Percentiles rank a stretch among this genome's conserved stretches.
Evolutionary conservation across 2,797 vertebrate species (phyloP).

Genomic region (Gymnoscopelus braueri): DNA sequence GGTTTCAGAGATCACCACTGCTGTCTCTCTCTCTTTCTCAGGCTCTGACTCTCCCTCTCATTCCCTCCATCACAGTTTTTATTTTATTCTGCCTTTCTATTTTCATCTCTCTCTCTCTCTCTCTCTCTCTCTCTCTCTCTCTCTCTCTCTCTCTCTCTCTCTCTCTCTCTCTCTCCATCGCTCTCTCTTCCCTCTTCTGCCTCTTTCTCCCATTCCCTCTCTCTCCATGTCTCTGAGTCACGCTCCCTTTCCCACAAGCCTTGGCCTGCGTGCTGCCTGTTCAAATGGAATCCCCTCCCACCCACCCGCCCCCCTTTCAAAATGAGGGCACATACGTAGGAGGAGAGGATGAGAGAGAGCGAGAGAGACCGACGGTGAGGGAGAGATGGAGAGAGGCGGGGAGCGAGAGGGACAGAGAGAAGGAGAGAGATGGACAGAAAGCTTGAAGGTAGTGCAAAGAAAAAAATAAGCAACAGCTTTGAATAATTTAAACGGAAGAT

Average conservation of each 20-base stretch:
- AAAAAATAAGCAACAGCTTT: conserved; percentile 27
- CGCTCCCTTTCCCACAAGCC: conserved; percentile 57
- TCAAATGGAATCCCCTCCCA: conserved; percentile 64
- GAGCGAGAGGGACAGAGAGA: background rate
- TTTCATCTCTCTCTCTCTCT: conserved; percentile 7
- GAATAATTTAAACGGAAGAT: conserved; percentile 24
- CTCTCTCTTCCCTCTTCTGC: background rate
- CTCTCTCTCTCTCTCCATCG: background rate
- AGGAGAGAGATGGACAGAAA: background rate
- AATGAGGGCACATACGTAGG: conserved; percentile 62
- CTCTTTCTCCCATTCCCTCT: conserved; percentile 6
- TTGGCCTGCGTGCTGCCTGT: conserved; percentile 53
- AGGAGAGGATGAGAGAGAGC: conserved; percentile 12
- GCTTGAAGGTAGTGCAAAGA: too few relatives aligned
- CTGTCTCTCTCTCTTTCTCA: too few relatives aligned
- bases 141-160: conserved; percentile 16
- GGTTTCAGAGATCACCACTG: too few relatives aligned
- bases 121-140: conserved; percentile 11
- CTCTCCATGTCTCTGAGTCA: conserved; percentile 37
- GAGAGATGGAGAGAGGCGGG: background rate
- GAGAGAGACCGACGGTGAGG: background rate
- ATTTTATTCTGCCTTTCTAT: too few relatives aligned
- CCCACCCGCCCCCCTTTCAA: conserved; percentile 28
- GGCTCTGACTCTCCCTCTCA: too few relatives aligned
- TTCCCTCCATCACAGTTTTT: too few relatives aligned